Evolutionary conservation across 1,140 invertebrate species (phyloP), one percentile per base, ranked within the genome.

Genomic region (Plodia interpunctella): DNA sequence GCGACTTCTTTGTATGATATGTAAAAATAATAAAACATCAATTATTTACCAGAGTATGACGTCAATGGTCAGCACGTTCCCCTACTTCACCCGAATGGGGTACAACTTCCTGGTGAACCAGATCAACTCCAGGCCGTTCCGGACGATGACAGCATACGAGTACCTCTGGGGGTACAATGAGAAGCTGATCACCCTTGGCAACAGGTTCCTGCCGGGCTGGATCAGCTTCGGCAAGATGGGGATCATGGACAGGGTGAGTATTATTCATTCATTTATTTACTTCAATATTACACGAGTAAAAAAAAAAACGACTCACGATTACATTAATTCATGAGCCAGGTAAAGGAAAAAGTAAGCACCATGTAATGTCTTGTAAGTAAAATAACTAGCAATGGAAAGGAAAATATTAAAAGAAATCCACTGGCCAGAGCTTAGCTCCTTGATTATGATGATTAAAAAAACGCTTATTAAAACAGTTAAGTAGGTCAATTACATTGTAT

Each of bases 101-200:
- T 84, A 95, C 15, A 90, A 91, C 15, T 83, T 93, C 4, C 70
- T 96, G 25, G 78, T 92, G 0, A 90, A 89, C 51, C 83, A 90
- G 4, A 63, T 94, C 8, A 85, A 92, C 13, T 90, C 94, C 4
- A 83, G 93, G 70, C 87, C 95, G 0, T 93, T 98, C 59, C 80
- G 95, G 8, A 92, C 92, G 2, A 68, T 95, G 9, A 90, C 91
- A 0, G 92, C 95, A 0, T 75, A 95, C 25, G 93, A 97, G 4
- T 94, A 95, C 68, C 81, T 97, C 2, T 98, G 95, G 95, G 97
- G 97, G 1, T 97, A 97, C 70, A 92, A 96, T 2, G 96, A 97
- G 78, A 84, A 90, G 0, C 69, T 97, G 8, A 92, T 97, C 20
- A 83, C 85, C 15, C 70, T 96, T 28, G 94, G 94, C 0, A 92